Percentiles rank a stretch among this genome's conserved stretches.
Evolutionary conservation across 2,888 invertebrate species (phyloP).

Genomic region (Thelaira solivaga): DNA sequence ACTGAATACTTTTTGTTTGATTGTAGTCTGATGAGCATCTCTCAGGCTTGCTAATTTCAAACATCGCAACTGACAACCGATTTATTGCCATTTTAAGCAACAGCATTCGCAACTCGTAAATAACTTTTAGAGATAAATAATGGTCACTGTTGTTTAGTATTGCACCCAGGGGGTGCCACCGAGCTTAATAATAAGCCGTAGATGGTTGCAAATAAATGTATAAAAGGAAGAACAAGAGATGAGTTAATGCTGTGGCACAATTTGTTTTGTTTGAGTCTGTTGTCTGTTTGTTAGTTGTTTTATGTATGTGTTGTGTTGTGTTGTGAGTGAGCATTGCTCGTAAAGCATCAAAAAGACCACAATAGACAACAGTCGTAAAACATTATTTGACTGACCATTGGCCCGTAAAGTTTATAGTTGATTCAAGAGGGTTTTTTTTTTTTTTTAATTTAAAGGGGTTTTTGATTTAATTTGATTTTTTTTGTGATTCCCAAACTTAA

Average conservation of each 20-base stretch:
- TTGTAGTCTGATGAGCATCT: too few relatives aligned
- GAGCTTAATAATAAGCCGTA: conserved; percentile 43
- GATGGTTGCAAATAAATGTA: conserved; percentile 6
- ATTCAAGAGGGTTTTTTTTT: conserved; percentile 9
- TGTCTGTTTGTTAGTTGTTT: not conserved
- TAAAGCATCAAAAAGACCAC: conserved; percentile 49
- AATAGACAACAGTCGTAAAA: conserved; percentile 53
- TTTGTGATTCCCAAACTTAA: too few relatives aligned
- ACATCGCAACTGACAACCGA: not conserved
- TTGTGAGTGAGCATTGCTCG: conserved; percentile 35
- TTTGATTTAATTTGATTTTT: not conserved
- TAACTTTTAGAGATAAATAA: conserved; percentile 53
- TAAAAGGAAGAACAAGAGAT: too few relatives aligned
- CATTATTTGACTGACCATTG: conserved; percentile 33
- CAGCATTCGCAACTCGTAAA: conserved; percentile 45
- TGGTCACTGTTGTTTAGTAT: conserved; percentile 49
- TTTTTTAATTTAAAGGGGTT: not conserved
- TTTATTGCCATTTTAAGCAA: not conserved
- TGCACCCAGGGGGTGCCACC: conserved; percentile 56
- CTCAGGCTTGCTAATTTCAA: too few relatives aligned
- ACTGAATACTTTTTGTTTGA: too few relatives aligned
- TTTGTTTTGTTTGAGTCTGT: not conserved
- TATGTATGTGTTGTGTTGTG: conserved; percentile 1
- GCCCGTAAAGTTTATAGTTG: not conserved
- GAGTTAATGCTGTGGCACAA: not conserved